Evolutionary conservation across 2,113 vertebrate species (phyloP).

Genomic region (Butorides virescens): DNA sequence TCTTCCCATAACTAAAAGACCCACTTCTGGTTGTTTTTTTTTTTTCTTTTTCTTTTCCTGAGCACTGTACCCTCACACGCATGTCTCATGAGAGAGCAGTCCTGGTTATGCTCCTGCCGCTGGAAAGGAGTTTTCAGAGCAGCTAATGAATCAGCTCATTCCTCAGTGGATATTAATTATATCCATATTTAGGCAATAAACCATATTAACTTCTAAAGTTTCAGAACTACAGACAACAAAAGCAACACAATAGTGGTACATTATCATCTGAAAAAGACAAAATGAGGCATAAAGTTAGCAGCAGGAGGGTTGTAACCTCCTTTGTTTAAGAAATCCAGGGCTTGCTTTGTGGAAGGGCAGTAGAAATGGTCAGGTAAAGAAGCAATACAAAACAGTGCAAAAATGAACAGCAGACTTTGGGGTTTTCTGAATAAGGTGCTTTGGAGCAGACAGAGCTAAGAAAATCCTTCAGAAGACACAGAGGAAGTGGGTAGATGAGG

Average conservation of each 20-base stretch:
- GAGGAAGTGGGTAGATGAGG: fast-evolving
- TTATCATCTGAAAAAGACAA: not conserved
- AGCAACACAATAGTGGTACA: not conserved
- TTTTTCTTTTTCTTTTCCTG: too few species aligned
- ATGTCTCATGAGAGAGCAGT: not conserved
- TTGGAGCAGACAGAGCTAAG: not conserved
- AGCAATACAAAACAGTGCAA: not conserved
- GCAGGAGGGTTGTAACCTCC: not conserved
- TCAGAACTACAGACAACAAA: not conserved
- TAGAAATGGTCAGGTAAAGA: not conserved
- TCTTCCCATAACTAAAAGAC: not conserved
- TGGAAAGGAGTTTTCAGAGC: not conserved
- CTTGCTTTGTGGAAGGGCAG: not conserved
- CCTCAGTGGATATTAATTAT: not conserved
- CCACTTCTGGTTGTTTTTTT: not conserved
- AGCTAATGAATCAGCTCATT: not conserved
- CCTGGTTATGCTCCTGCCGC: not conserved
- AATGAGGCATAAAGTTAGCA: not conserved
- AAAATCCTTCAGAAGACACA: not conserved
- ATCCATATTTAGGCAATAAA: not conserved
- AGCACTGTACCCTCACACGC: fast-evolving
- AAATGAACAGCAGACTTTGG: not conserved
- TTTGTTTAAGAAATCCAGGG: not conserved
- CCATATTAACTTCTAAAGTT: not conserved
- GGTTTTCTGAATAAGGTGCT: not conserved